Percentiles rank a stretch among this genome's conserved stretches.
These are phyloP conservation scores for Leucania comma DNA, from an alignment of 2,888 invertebrate genomes.

Conservation along the genomic window DNA sequence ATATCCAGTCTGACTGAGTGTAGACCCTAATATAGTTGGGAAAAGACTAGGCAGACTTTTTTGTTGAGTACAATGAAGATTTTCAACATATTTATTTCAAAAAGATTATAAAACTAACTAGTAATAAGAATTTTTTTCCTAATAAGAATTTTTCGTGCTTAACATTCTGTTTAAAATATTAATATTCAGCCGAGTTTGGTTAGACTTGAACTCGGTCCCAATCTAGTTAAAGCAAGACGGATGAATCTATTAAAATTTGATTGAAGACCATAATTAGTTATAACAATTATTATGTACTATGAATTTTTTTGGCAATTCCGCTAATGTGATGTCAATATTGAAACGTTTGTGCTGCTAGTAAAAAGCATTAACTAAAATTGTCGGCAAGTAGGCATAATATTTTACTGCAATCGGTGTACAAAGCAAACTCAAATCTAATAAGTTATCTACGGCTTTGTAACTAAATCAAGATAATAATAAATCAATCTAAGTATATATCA, in stretches of 20 bases:
- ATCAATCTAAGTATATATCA: neutral
- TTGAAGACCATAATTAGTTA: neutral
- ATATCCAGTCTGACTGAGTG: neutral
- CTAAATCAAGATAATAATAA: constrained; percentile 13
- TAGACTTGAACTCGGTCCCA: neutral
- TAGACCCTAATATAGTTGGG: neutral
- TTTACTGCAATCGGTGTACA: constrained; percentile 43
- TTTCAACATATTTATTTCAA: neutral
- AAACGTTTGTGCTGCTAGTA: constrained; percentile 5
- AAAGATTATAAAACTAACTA: neutral
- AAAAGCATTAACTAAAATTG: constrained; percentile 12
- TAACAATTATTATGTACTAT: no score
- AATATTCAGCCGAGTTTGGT: neutral
- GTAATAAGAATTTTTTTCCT: neutral
- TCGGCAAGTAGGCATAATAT: constrained; percentile 34
- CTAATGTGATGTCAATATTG: neutral
- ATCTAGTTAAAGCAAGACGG: neutral
- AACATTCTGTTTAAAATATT: neutral
- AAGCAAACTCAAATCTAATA: constrained; percentile 49
- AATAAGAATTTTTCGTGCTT: neutral
- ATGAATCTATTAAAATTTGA: neutral
- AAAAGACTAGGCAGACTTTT: neutral
- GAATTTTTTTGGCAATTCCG: no score
- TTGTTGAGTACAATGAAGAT: neutral
- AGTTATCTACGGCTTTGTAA: constrained; percentile 24